Conservation (phyloP, 2,797 vertebrate genomes). For the Eospalax fontanierii region DNA sequence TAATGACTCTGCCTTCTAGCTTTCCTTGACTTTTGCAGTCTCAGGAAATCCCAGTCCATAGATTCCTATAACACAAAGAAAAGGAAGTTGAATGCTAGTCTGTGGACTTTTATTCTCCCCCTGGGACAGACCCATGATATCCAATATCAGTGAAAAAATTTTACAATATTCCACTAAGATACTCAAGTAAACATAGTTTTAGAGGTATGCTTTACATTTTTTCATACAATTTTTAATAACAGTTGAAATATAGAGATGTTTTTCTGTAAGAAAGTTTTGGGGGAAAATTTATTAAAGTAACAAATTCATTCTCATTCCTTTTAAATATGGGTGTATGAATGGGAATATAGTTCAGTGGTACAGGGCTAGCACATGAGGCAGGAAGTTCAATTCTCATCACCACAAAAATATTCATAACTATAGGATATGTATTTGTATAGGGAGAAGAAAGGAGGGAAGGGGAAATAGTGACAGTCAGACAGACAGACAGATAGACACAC, state of each 20-base stretch:
- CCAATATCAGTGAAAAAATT: background rate
- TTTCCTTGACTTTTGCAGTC: background rate
- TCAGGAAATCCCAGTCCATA: background rate
- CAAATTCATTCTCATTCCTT: background rate
- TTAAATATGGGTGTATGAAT: background rate
- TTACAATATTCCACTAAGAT: background rate
- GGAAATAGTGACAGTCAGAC: background rate
- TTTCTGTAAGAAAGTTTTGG: background rate
- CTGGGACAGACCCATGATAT: background rate
- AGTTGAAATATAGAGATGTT: background rate
- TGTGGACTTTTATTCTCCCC: background rate
- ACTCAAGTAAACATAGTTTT: background rate
- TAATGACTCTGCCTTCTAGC: background rate
- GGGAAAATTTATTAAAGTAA: too few species aligned
- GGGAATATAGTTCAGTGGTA: background rate
- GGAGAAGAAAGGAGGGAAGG: background rate
- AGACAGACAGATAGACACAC: background rate
- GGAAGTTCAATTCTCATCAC: background rate
- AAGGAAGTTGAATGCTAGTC: background rate
- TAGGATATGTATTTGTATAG: background rate
- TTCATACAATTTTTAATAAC: background rate
- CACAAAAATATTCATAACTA: background rate
- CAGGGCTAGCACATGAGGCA: background rate
- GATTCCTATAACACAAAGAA: background rate
- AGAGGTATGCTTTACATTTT: background rate